Conservation (phyloP, 2,888 invertebrate genomes). For the Julus scanicus region DNA sequence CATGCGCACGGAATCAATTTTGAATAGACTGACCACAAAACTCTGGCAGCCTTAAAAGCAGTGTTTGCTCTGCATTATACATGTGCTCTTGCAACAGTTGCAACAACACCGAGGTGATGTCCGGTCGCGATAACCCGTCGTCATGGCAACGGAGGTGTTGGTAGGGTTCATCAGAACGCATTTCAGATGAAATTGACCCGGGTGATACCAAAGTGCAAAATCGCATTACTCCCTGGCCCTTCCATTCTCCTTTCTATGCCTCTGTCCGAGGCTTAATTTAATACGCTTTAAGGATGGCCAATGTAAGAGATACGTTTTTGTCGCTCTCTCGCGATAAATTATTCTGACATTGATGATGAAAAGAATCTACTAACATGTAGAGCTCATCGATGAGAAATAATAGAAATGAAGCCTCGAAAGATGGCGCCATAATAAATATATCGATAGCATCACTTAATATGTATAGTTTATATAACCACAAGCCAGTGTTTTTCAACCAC, state of each 20-base stretch:
- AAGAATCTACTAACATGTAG: background rate
- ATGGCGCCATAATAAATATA: background rate
- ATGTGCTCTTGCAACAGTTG: background rate
- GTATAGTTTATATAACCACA: too few species aligned
- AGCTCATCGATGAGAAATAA: background rate
- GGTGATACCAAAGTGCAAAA: constrained; percentile 44
- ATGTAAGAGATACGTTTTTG: constrained; percentile 11
- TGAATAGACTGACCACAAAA: background rate
- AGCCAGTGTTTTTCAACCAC: too few species aligned
- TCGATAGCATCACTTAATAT: background rate
- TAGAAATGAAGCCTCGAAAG: background rate
- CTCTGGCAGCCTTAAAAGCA: background rate
- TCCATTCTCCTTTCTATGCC: constrained; percentile 16
- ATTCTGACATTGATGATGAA: constrained; percentile 31
- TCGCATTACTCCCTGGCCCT: constrained; percentile 36
- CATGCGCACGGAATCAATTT: background rate
- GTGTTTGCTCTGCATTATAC: constrained; percentile 25
- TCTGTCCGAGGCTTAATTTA: constrained; percentile 23
- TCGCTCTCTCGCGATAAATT: constrained; percentile 17
- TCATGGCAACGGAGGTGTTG: constrained; percentile 25
- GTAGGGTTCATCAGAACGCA: constrained; percentile 30
- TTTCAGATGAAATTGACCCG: constrained; percentile 38
- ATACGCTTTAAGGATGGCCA: background rate
- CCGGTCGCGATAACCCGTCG: constrained; percentile 9
- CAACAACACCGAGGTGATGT: background rate